Percentiles rank a stretch among this genome's conserved stretches.
These are phyloP conservation scores for Pocillopora meandrina DNA, from an alignment of 92 coral and sea anemone species.

Conservation along the genomic window DNA sequence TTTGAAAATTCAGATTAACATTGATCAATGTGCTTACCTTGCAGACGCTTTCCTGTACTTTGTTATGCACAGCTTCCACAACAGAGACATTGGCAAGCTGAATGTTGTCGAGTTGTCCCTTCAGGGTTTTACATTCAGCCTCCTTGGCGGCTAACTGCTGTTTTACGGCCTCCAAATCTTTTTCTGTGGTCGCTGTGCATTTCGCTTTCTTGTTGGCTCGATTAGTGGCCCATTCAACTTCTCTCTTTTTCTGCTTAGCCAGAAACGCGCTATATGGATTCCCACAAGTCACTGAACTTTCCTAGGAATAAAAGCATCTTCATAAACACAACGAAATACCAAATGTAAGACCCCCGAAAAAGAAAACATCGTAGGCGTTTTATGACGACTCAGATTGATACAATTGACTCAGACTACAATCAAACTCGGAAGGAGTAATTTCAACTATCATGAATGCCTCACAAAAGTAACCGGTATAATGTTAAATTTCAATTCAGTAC, in stretches of 20 bases:
- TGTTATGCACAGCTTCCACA: background rate
- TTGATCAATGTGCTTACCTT: slow-evolving; percentile 7
- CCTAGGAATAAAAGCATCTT: background rate
- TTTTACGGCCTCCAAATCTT: background rate
- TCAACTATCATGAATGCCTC: too few species aligned
- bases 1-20: background rate
- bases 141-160: background rate
- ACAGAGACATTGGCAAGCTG: background rate
- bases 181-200: background rate
- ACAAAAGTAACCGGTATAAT: too few species aligned
- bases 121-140: background rate
- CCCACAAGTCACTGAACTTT: background rate
- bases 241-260: slow-evolving; percentile 17
- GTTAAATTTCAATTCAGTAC: too few species aligned
- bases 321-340: background rate
- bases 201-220: slow-evolving; percentile 24
- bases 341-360: background rate
- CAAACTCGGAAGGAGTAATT: too few species aligned
- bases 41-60: background rate
- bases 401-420: too few species aligned
- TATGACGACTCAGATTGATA: too few species aligned
- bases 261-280: slow-evolving; percentile 14
- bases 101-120: background rate
- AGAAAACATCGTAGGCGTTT: background rate
- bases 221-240: slow-evolving; percentile 19